Conservation (phyloP, 1,140 invertebrate species). For the Heliconius melpomene region DNA sequence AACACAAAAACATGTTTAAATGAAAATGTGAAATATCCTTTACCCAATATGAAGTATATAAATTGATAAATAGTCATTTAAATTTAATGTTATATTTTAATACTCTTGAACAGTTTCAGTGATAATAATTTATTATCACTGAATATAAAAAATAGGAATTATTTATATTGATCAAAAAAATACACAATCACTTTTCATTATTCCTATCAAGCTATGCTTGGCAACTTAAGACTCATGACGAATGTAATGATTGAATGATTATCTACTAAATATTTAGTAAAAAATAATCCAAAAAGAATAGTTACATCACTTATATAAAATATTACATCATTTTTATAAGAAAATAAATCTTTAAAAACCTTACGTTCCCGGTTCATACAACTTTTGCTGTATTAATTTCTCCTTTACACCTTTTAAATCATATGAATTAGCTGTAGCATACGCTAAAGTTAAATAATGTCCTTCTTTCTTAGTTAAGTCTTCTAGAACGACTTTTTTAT, state of each 20-base stretch:
- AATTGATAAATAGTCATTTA: too few species aligned
- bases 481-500: constrained; percentile 61
- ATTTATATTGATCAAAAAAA: background rate
- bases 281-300: background rate
- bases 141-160: too few species aligned
- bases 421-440: constrained; percentile 71
- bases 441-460: constrained; percentile 69
- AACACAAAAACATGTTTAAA: too few species aligned
- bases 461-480: constrained; percentile 69
- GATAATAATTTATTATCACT: too few species aligned
- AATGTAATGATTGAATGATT: background rate
- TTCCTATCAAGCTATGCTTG: background rate
- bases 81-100: too few species aligned
- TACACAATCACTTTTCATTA: background rate
- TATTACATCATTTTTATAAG: constrained; percentile 48
- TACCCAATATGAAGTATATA: too few species aligned
- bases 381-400: constrained; percentile 67
- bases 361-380: constrained; percentile 75
- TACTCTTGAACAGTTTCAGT: too few species aligned
- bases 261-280: background rate
- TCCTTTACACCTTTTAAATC: constrained; percentile 67
- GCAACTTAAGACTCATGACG: background rate
- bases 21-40: too few species aligned
- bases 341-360: constrained; percentile 38
- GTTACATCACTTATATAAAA: constrained; percentile 11